Base-by-base conservation (phyloP, 2,113 vertebrate species). In the Grallaria varia region DNA sequence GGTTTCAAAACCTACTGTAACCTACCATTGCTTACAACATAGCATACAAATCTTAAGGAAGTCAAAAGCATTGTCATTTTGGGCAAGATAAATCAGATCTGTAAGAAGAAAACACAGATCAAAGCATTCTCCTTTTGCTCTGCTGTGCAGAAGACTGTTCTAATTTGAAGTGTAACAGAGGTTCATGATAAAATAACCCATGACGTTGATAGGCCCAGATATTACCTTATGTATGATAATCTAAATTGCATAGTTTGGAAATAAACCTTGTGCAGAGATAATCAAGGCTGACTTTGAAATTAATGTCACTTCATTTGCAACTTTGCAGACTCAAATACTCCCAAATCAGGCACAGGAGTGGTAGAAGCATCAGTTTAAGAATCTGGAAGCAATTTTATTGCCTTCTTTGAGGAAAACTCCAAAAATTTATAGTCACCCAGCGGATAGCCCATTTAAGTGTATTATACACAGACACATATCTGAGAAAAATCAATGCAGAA, bases 171-270 rank as follows among this genome's bases (percentile, higher is more conserved):
- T 7, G 4, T 42, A 85, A 10, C 49, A 0, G 0, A 93, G 15
- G 50, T 21, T 72, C 9, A 28, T 14, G 22, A n/a, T 21, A 80
- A 93, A 88, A 84, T 37, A 90, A 5, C 8, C 42, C 2, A 0
- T 37, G 73, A 58, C 0, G 0, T 31, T 66, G 28, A 83, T 0
- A 76, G n/a, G 25, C 20, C 11, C 55, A 44, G 20, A 12, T 42
- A 50, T 76, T 79, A 79, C 37, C 9, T 19, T 25, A 25, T 2
- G 3, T 10, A 55, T 28, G 33, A 30, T 42, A 79, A 64, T 31
- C 22, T 44, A 63, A 50, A 81, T 1, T 23, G n/a, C 17, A 24
- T 3, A 4, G 66, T 49, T 62, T 85, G 40, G 62, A 93, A 94
- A 69, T 12, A 82, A 73, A 58, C 4, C 25, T 85, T 62, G 13